Percentiles rank a stretch among this genome's conserved stretches.
Evolutionary conservation across 2,113 vertebrate genomes (phyloP).

Genomic region (Megaptera novaeangliae): DNA sequence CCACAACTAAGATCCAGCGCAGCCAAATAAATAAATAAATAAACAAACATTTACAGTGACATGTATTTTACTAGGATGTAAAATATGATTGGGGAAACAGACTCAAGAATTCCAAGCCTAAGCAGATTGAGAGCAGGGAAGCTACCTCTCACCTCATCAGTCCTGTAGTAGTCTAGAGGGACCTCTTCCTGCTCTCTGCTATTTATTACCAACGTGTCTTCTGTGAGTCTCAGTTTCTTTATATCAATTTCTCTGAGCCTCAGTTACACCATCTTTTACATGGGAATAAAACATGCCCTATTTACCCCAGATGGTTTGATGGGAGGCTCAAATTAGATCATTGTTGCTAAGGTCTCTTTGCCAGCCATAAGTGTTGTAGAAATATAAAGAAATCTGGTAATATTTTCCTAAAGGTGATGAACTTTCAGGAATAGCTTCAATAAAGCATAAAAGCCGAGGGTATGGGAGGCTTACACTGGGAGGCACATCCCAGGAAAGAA

Average conservation of each 20-base stretch:
- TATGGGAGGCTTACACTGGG: neutral
- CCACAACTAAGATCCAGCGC: no score
- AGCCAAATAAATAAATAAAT: no score
- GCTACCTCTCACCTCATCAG: neutral
- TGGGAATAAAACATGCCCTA: neutral
- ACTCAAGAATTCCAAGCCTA: neutral
- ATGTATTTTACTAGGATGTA: neutral
- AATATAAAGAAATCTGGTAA: conserved; percentile 10
- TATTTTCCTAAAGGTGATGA: neutral
- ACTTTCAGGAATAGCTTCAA: neutral
- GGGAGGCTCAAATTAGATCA: neutral
- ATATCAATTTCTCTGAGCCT: neutral
- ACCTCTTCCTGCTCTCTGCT: neutral
- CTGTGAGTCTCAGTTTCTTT: neutral
- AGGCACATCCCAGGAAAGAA: neutral
- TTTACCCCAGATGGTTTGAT: neutral
- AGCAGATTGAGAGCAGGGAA: neutral
- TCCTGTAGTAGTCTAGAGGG: neutral
- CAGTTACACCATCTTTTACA: neutral
- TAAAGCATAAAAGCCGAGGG: neutral
- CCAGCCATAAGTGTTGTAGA: neutral
- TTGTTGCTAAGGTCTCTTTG: neutral
- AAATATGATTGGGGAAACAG: neutral
- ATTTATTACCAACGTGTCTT: neutral
- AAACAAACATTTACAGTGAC: neutral